Evolutionary conservation across 2,113 vertebrate genomes (phyloP).

Genomic region (Uropsilus gracilis): DNA sequence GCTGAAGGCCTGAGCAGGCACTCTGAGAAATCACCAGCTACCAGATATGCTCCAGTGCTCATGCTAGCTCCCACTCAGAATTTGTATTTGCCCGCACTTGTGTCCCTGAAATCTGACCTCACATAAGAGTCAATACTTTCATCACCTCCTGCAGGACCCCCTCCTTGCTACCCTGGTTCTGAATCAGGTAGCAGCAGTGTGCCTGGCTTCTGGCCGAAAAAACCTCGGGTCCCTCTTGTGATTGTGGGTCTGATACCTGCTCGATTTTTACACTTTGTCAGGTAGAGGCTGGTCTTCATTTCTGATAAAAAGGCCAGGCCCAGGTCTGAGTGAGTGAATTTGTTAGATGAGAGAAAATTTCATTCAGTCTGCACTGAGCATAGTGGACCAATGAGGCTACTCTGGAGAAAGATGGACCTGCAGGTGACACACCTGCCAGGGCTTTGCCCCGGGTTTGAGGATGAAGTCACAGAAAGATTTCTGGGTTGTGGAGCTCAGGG

Average conservation of each 20-base stretch:
- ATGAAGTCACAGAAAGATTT: neutral
- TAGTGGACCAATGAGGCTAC: neutral
- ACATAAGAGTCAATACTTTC: neutral
- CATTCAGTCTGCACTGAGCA: rapidly evolving
- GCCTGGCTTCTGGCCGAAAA: neutral
- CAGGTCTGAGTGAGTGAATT: neutral
- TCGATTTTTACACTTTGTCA: neutral
- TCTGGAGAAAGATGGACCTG: neutral
- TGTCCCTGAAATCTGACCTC: neutral
- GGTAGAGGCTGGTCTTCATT: neutral
- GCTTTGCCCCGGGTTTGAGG: neutral
- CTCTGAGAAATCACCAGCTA: neutral
- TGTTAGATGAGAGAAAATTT: neutral
- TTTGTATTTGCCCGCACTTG: too few species aligned
- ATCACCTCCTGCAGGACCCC: neutral
- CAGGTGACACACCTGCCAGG: rapidly evolving
- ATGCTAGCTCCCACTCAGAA: neutral
- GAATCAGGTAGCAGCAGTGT: neutral
- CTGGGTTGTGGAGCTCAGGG: neutral
- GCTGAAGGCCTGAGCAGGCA: neutral
- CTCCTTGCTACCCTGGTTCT: too few species aligned
- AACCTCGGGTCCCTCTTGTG: neutral
- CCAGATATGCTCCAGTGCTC: neutral
- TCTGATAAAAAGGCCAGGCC: neutral
- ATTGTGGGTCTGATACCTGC: neutral